These are phyloP conservation scores for Cataglyphis rosenhaueri DNA, from an alignment of 2,888 invertebrate genomes.

Conservation along the genomic window DNA sequence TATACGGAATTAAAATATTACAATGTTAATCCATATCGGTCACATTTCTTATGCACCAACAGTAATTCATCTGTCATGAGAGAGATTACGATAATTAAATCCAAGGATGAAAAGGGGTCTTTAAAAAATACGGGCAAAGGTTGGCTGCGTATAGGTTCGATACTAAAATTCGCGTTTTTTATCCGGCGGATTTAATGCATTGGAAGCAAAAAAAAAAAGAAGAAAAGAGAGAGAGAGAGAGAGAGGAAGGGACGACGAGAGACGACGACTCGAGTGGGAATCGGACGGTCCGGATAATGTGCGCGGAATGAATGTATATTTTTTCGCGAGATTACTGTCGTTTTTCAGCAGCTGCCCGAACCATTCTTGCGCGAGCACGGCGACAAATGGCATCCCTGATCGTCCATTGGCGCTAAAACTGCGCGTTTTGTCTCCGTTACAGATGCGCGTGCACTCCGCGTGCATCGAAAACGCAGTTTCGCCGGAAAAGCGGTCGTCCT, in stretches of 20 bases:
- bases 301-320: constrained; percentile 66
- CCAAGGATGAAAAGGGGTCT: not conserved
- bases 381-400: constrained; percentile 77
- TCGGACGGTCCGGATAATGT: constrained; percentile 46
- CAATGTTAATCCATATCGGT: constrained; percentile 9
- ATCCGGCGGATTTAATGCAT: constrained; percentile 37
- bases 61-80: constrained; percentile 17
- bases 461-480: constrained; percentile 26
- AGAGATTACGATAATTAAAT: constrained; percentile 10
- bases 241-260: not conserved
- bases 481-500: constrained; percentile 1
- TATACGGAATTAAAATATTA: not conserved
- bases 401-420: constrained; percentile 73
- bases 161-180: constrained; percentile 51
- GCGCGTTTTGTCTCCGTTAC: constrained; percentile 73
- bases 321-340: constrained; percentile 72
- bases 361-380: constrained; percentile 63
- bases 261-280: not conserved
- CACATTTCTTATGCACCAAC: not conserved
- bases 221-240: too few relatives aligned
- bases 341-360: constrained; percentile 69
- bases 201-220: constrained; percentile 4
- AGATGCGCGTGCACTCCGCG: constrained; percentile 32
- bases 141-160: not conserved
- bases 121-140: constrained; percentile 14